Percentiles rank a stretch among this genome's conserved stretches.
phyloP scores from a whole-genome alignment of 2,888 invertebrate species.

The Thera britannica region DNA sequence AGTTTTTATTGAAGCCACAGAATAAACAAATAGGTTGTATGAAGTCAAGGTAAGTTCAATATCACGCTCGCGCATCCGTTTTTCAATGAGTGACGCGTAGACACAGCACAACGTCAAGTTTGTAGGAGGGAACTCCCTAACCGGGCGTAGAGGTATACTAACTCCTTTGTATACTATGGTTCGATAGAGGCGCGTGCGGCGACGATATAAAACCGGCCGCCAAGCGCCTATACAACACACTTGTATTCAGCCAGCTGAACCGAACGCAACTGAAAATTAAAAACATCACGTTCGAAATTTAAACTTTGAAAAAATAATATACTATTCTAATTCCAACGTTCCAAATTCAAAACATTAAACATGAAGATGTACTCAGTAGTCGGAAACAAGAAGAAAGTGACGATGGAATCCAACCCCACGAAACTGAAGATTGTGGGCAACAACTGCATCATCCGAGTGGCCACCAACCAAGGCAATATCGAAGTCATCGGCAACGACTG shows the following conservation, averaged over 20 bases:
- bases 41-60: conserved; percentile 32
- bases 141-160: conserved; percentile 26
- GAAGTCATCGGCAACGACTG: conserved; percentile 80
- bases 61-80: conserved; percentile 30
- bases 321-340: conserved; percentile 22
- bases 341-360: conserved; percentile 45
- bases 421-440: conserved; percentile 75
- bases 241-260: conserved; percentile 42
- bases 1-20: conserved; percentile 6
- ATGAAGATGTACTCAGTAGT: conserved; percentile 79
- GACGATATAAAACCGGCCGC: conserved; percentile 45
- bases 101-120: conserved; percentile 32
- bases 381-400: conserved; percentile 81
- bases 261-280: conserved; percentile 23
- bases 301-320: conserved; percentile 17
- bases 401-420: conserved; percentile 72
- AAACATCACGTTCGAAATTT: conserved; percentile 12
- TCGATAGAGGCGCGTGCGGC: conserved; percentile 46
- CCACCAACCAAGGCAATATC: conserved; percentile 72
- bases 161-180: conserved; percentile 26
- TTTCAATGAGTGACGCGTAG: conserved; percentile 55
- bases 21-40: conserved; percentile 5
- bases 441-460: conserved; percentile 70
- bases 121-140: conserved; percentile 55
- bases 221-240: conserved; percentile 39